Base-by-base conservation (phyloP, 2,113 vertebrate species). In the Cyprinodon brontotheroides region DNA sequence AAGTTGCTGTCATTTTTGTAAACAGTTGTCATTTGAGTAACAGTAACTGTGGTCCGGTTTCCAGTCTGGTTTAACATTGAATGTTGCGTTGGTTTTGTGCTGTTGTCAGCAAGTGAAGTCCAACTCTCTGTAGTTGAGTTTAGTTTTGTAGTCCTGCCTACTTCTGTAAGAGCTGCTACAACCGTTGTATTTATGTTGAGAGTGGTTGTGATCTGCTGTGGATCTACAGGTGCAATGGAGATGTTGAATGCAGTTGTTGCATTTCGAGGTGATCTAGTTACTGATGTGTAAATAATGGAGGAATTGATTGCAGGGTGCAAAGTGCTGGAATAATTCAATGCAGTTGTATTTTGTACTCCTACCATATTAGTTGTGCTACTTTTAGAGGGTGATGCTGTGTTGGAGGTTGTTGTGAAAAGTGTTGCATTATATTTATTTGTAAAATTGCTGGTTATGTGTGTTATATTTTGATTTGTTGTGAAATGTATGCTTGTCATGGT, bases 171-270 rank as follows among this genome's bases (percentile, higher is more conserved):
- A 53, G 53, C 8, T 0, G 70, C 13, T 38, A 47, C 47, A 15
- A 12, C 14, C 50, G 75, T 68, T 9, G 37, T 68, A 67, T 48
- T 72, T 22, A 45, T 7, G 12, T 2, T 4, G 20, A 17, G 11
- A 68, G 13, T 1, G 17, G 77, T 85, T 15, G 60, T 78, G 48
- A 45, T 82, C 15, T 81, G 72, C 64, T 64, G 61, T 43, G 65
- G 63, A 59, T 50, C 13, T 6, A 0, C 20, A 13, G 64, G 20
- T 63, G n/a, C 8, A n/a, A 43, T 50, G 0, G 78, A 79, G 1
- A 9, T 6, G 13, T 40, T 76, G 22, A n/a, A 15, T 39, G 22
- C 1, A 37, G 39, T 11, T 10, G 68, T 83, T 67, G 22, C 11
- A 17, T 82, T 73, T 45, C 22, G 71, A 74, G 37, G 50, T 57